Conservation (phyloP, 2,888 invertebrate genomes). For the Mylabris sibirica region DNA sequence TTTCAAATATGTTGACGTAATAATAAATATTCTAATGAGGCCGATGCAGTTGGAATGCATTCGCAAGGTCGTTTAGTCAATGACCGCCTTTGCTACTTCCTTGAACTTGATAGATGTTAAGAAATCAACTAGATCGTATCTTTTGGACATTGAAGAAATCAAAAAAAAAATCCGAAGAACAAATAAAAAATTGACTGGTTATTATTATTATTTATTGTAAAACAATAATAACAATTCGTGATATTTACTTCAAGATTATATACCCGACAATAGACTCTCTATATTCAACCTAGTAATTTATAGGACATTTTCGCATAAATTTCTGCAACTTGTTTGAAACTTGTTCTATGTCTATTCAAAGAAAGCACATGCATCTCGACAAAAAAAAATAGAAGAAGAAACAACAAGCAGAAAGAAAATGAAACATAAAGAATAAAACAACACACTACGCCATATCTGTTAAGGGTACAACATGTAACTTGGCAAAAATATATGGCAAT, state of each 20-base stretch:
- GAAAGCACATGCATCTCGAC: neutral
- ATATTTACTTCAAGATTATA: constrained; percentile 7
- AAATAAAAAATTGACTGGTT: constrained; percentile 9
- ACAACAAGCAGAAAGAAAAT: too few relatives aligned
- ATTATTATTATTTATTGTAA: constrained; percentile 13
- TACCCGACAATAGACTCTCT: constrained; percentile 7
- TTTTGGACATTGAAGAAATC: constrained; percentile 33
- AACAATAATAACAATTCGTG: constrained; percentile 17
- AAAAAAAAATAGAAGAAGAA: neutral
- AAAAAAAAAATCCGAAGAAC: constrained; percentile 22
- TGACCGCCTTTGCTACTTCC: constrained; percentile 56
- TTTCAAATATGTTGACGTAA: neutral
- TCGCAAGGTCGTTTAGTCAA: constrained; percentile 58
- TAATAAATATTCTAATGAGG: constrained; percentile 17
- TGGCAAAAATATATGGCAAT: neutral
- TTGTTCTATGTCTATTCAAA: constrained; percentile 15
- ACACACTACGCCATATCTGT: neutral
- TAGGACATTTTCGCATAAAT: constrained; percentile 18
- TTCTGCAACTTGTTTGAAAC: constrained; percentile 17
- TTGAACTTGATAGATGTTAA: constrained; percentile 49
- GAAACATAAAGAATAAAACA: neutral
- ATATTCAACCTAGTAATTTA: constrained; percentile 12
- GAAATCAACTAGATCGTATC: constrained; percentile 46
- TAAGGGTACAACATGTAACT: constrained; percentile 5
- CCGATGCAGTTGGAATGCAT: constrained; percentile 36